These are phyloP conservation scores for Xestia xanthographa DNA, from an alignment of 2,888 invertebrate genomes.

Conservation along the genomic window DNA sequence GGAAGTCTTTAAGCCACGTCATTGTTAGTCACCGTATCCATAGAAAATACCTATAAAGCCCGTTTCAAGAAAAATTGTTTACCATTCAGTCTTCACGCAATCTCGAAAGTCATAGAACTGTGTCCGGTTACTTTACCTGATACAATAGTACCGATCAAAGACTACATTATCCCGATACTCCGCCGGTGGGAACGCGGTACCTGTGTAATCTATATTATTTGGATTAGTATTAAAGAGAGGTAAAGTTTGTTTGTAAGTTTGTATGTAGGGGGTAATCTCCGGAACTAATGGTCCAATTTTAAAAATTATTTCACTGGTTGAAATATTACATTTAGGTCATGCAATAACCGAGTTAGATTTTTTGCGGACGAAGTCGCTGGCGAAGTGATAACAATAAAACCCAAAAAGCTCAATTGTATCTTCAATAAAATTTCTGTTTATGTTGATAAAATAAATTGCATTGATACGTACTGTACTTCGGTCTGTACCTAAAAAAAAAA, in stretches of 20 bases:
- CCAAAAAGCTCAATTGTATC: not conserved
- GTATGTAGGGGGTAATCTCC: too few species aligned
- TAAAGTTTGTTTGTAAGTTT: too few species aligned
- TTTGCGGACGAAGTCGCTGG: too few species aligned
- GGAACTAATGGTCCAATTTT: too few species aligned
- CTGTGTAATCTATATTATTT: too few species aligned
- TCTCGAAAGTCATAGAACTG: not conserved
- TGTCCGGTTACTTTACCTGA: not conserved
- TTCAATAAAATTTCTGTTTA: not conserved
- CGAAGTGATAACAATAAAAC: not conserved
- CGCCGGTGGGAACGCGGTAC: not conserved
- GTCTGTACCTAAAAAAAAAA: too few species aligned
- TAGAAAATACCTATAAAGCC: constrained; percentile 16
- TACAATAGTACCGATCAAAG: not conserved
- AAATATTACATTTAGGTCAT: too few species aligned
- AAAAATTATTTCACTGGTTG: too few species aligned
- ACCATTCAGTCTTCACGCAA: constrained; percentile 5
- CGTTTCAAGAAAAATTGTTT: not conserved
- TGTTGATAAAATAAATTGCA: not conserved
- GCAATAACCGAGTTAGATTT: too few species aligned
- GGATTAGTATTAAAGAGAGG: too few species aligned
- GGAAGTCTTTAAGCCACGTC: constrained; percentile 35
- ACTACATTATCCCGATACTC: too few species aligned
- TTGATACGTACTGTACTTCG: not conserved
- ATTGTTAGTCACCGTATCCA: constrained; percentile 8